Evolutionary conservation across 1,140 invertebrate genomes (phyloP).

Genomic region (Drosophila leontia): DNA sequence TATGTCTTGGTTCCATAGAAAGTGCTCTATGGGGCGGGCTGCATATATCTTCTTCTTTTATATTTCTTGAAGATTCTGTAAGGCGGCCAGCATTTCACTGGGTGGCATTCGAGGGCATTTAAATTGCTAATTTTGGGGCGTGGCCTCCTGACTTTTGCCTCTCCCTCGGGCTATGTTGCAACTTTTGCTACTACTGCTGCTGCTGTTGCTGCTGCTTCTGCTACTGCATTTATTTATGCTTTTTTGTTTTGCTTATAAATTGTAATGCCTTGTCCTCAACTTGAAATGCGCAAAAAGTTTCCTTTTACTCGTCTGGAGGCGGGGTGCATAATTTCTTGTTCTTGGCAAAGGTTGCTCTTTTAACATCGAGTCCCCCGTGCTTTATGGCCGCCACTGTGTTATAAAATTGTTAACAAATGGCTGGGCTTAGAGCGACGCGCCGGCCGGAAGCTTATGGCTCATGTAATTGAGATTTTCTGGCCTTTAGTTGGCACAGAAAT

Average conservation of each 20-base stretch:
- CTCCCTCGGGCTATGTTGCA: slow-evolving; percentile 14
- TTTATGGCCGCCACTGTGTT: slow-evolving; percentile 39
- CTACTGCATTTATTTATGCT: slow-evolving; percentile 59
- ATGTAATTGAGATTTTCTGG: slow-evolving; percentile 39
- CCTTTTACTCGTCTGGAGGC: slow-evolving; percentile 26
- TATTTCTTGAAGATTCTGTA: slow-evolving; percentile 19
- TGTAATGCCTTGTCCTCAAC: slow-evolving; percentile 55
- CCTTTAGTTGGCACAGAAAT: slow-evolving; percentile 27
- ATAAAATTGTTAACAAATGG: slow-evolving; percentile 51
- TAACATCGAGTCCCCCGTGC: slow-evolving; percentile 22
- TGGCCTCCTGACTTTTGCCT: slow-evolving; percentile 37
- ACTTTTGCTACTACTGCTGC: slow-evolving; percentile 5
- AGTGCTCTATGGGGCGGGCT: slow-evolving; percentile 41
- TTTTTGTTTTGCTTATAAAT: slow-evolving; percentile 61
- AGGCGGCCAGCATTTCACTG: slow-evolving; percentile 20
- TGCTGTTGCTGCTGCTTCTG: neutral
- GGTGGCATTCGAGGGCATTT: slow-evolving; percentile 39
- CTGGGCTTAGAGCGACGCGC: slow-evolving; percentile 10
- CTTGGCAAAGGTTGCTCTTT: slow-evolving; percentile 19
- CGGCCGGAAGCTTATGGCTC: slow-evolving; percentile 33
- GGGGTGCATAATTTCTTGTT: slow-evolving; percentile 47
- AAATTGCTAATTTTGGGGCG: slow-evolving; percentile 60
- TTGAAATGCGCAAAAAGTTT: slow-evolving; percentile 53
- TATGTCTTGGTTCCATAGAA: slow-evolving; percentile 41
- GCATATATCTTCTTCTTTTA: slow-evolving; percentile 5